Base-by-base conservation (phyloP, 2,888 invertebrate genomes). In the Willowsia nigromaculata region DNA sequence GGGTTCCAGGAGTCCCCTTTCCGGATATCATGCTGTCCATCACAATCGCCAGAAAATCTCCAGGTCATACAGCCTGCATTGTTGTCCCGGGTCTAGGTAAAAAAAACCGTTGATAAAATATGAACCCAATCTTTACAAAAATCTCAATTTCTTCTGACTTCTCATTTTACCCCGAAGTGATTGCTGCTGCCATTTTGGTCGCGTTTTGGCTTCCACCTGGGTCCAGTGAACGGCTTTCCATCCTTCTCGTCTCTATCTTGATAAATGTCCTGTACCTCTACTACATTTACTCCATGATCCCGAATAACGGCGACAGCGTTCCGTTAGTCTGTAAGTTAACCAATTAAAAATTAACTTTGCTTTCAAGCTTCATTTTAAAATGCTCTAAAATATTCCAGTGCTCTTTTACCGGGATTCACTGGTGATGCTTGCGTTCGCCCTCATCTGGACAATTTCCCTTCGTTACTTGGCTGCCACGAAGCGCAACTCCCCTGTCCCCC, bases 191-290 rank as follows among this genome's bases (percentile, higher is more conserved):
- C 11, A 89, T 92, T 33, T 78, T 93, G 18, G 90, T 91, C n/a
- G 91, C 92, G 1, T 93, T 93, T 68, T 93, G 93, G 93, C 74
- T 93, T 1, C 92, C 90, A 9, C 93, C 93, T 6, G 92, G 91
- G 22, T 90, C 92, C 2, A 90, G 89, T 25, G 93, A 93, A 71
- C 56, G 93, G 18, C 74, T 93, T 15, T 86, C 90, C 3, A 85
- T 93, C 0, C 53, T 93, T 13, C 82, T 92, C 9, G 76, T 92
- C 7, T 83, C 91, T 0, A 90, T 91, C 33, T 74, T 92, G 11
- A 89, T 92, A 43, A 93, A 93, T 76, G 91, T 92, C 6, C 78
- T 92, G 30, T 93, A 92, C 62, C 86, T 92, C n/a, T 90, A 91
- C 76, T 89, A 91, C 50, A 91, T 93, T 27, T 93, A 93, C 88